Evolutionary conservation across 2,888 invertebrate genomes (phyloP).

Genomic region (Dromius quadrimaculatus): DNA sequence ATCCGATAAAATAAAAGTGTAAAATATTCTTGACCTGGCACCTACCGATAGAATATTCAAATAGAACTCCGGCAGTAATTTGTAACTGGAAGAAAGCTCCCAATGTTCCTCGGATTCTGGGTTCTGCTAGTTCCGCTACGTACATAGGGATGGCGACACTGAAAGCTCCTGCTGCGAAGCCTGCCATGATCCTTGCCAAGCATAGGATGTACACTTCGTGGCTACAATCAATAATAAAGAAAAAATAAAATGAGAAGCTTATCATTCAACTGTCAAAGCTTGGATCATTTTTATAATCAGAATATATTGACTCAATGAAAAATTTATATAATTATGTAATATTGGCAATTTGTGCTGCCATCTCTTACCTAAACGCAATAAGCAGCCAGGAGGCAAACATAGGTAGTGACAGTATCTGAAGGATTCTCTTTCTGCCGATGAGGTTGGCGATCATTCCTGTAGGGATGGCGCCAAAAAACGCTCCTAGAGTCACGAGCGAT

Average conservation of each 20-base stretch:
- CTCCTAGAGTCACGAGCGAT: conserved; percentile 71
- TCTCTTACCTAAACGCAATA: conserved; percentile 69
- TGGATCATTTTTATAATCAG: too few relatives aligned
- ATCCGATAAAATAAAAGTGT: too few relatives aligned
- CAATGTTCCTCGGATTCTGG: conserved; percentile 73
- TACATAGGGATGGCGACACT: conserved; percentile 77
- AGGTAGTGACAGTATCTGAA: conserved; percentile 70
- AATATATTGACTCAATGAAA: neutral
- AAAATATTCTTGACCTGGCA: too few relatives aligned
- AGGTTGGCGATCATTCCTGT: conserved; percentile 70
- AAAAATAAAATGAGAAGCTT: too few relatives aligned
- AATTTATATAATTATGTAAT: too few relatives aligned
- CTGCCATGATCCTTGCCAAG: conserved; percentile 72
- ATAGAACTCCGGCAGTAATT: conserved; percentile 75
- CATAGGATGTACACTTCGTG: conserved; percentile 64
- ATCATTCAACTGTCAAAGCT: too few relatives aligned
- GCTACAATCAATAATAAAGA: conserved; percentile 56
- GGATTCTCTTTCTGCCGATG: conserved; percentile 70
- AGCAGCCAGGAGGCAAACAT: conserved; percentile 71
- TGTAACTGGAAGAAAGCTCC: conserved; percentile 79
- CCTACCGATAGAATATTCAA: conserved; percentile 73
- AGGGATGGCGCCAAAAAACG: conserved; percentile 70
- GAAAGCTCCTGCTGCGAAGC: conserved; percentile 73
- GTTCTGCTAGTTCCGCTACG: conserved; percentile 75
- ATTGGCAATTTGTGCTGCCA: too few relatives aligned